A percentile compares a stretch with the other conserved stretches of the same genome.
Conservation (phyloP, 2,113 vertebrate species). For the Morphnarchus princeps region DNA sequence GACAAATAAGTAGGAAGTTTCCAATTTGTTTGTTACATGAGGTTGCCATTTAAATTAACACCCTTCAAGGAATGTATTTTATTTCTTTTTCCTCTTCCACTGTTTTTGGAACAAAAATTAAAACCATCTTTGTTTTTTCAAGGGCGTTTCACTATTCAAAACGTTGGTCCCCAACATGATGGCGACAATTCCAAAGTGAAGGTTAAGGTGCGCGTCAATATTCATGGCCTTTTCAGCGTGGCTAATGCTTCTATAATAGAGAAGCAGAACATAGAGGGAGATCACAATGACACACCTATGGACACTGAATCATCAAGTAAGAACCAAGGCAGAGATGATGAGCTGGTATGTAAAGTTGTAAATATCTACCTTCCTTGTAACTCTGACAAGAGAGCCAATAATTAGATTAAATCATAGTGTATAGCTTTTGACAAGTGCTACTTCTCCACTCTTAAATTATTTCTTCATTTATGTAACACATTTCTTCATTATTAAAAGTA, state of each 20-base stretch:
- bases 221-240: slow-evolving; percentile 93
- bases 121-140: not conserved
- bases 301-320: slow-evolving; percentile 83
- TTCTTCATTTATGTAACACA: not conserved
- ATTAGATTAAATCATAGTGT: not conserved
- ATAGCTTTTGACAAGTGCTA: not conserved
- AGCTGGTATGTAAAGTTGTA: slow-evolving; percentile 76
- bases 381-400: not conserved
- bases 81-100: not conserved
- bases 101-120: not conserved
- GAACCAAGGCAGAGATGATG: slow-evolving; percentile 83
- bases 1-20: not conserved
- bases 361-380: not conserved
- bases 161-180: slow-evolving; percentile 87
- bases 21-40: not conserved
- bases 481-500: not conserved
- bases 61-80: not conserved
- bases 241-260: slow-evolving; percentile 89
- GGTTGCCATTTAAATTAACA: not conserved
- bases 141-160: slow-evolving; percentile 89
- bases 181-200: slow-evolving; percentile 94
- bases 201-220: slow-evolving; percentile 91
- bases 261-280: slow-evolving; percentile 80
- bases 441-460: not conserved
- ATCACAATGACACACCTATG: slow-evolving; percentile 82